phyloP scores from a whole-genome alignment of 2,797 vertebrate genomes.

The Clarias laeviceps region DNA sequence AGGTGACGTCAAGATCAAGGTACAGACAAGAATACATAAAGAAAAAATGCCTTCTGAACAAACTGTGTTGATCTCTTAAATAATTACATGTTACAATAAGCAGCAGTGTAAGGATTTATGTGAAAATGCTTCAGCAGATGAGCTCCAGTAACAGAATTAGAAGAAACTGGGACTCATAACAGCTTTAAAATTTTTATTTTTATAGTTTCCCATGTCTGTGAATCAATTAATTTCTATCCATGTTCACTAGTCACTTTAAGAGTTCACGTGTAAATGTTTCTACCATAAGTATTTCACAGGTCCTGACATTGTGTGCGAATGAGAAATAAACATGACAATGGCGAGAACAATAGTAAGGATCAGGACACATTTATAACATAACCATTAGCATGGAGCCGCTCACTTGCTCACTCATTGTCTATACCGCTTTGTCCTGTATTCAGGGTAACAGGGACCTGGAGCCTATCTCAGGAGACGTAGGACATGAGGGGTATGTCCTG shows the following conservation, averaged over 20 bases:
- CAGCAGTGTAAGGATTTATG: background rate
- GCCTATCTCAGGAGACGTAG: too few relatives aligned
- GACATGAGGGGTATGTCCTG: too few relatives aligned
- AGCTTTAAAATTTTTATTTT: background rate
- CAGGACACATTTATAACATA: background rate
- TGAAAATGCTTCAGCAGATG: background rate
- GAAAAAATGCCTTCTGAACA: background rate
- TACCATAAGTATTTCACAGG: background rate
- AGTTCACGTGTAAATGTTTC: background rate
- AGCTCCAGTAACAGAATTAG: background rate
- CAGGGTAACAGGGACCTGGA: too few relatives aligned
- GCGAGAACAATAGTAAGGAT: background rate
- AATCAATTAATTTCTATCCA: background rate
- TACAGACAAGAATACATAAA: background rate
- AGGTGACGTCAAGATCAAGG: slow-evolving; percentile 1
- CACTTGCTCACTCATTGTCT: too few relatives aligned
- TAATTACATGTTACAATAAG: background rate
- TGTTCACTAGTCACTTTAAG: background rate
- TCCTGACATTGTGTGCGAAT: background rate
- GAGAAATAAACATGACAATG: background rate
- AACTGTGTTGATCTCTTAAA: background rate
- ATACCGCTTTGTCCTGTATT: too few relatives aligned
- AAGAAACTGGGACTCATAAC: background rate
- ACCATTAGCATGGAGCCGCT: too few relatives aligned
- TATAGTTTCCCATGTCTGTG: background rate